phyloP scores from a whole-genome alignment of 2,888 invertebrate genomes.

The Noctua janthe region DNA sequence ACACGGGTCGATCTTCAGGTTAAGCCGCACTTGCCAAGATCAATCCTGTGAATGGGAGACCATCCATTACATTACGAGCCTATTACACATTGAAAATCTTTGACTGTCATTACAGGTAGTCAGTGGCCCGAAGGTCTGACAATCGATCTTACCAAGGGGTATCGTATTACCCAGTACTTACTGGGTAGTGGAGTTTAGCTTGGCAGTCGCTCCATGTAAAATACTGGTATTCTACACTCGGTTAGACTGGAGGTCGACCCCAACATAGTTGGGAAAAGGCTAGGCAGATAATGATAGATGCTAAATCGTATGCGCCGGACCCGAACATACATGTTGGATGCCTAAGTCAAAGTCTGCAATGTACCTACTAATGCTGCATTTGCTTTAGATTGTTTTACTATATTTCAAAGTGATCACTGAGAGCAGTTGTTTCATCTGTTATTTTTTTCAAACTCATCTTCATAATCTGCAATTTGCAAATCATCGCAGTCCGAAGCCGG shows the following conservation, averaged over 20 bases:
- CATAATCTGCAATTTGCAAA: neutral
- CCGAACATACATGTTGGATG: neutral
- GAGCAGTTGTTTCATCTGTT: neutral
- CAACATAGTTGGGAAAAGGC: neutral
- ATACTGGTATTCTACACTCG: neutral
- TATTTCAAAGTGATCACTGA: neutral
- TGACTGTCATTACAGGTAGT: neutral
- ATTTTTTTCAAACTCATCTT: neutral
- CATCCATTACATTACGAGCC: neutral
- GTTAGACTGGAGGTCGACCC: neutral
- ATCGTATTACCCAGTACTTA: neutral
- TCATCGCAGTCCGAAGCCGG: neutral
- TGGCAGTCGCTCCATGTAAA: neutral
- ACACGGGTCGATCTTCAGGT: neutral
- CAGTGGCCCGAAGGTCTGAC: too few relatives aligned
- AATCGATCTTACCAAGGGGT: neutral
- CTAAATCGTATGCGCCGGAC: neutral
- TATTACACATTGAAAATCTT: neutral
- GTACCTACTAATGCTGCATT: conserved; percentile 5
- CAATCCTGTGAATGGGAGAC: neutral
- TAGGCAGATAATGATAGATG: neutral
- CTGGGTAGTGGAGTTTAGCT: neutral
- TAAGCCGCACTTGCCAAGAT: neutral
- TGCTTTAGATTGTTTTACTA: neutral
- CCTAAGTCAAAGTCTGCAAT: conserved; percentile 20